A percentile compares a stretch with the other conserved stretches of the same genome.
Conservation (phyloP, 1,140 invertebrate species). For the Tetramorium parvispinum region DNA sequence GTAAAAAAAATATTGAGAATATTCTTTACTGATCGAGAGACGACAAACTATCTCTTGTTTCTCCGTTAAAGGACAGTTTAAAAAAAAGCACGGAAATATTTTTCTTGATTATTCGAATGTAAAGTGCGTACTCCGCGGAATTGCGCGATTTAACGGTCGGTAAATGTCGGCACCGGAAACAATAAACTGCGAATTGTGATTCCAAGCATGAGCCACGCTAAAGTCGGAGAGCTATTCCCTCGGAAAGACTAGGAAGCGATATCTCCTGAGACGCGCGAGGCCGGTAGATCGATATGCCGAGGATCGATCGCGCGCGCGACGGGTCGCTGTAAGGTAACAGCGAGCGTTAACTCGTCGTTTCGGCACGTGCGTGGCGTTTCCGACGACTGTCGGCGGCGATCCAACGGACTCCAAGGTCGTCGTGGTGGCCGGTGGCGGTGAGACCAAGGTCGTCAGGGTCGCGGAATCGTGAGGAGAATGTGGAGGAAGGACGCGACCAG, state of each 20-base stretch:
- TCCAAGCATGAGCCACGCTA: neutral
- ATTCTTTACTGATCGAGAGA: neutral
- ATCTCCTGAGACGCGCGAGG: neutral
- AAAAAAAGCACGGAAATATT: neutral
- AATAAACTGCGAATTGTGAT: neutral
- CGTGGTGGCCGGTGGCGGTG: neutral
- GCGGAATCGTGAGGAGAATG: constrained; percentile 52
- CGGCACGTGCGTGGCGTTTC: constrained; percentile 17
- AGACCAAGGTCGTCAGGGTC: constrained; percentile 55
- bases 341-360: neutral
- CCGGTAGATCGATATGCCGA: constrained; percentile 7
- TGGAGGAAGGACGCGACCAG: constrained; percentile 43
- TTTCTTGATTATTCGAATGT: neutral
- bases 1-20: neutral
- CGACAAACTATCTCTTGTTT: neutral
- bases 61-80: neutral
- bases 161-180: neutral
- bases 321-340: neutral
- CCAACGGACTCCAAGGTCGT: constrained; percentile 17
- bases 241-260: neutral
- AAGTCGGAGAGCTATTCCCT: neutral
- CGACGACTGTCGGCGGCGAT: neutral
- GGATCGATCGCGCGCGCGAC: neutral
- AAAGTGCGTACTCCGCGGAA: neutral
- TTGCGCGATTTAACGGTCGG: neutral